Conservation (phyloP, 2,113 vertebrate genomes). For the Laticauda colubrina region DNA sequence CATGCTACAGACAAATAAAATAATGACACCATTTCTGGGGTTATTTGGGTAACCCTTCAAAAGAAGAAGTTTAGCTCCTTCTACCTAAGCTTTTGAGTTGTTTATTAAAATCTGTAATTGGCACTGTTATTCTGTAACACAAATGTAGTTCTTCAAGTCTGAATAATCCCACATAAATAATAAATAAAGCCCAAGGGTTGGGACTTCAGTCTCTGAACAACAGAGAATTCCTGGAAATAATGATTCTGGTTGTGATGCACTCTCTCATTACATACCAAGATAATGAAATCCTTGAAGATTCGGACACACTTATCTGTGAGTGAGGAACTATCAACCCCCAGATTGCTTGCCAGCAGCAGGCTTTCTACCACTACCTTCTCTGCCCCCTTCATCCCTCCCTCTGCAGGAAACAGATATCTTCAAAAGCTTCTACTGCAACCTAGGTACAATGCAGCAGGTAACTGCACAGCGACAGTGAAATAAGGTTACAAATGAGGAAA, state of each 20-base stretch:
- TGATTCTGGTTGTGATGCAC: background rate
- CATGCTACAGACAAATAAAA: slow-evolving; percentile 13
- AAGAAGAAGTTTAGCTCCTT: background rate
- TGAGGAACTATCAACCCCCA: background rate
- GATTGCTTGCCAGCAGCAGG: background rate
- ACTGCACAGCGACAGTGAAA: background rate
- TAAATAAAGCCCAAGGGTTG: background rate
- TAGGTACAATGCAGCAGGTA: background rate
- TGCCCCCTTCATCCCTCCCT: background rate
- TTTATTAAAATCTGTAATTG: slow-evolving; percentile 19
- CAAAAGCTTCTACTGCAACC: background rate
- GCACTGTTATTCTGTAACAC: background rate
- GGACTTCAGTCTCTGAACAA: background rate
- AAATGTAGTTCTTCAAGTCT: background rate
- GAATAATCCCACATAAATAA: background rate
- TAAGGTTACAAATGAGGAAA: background rate
- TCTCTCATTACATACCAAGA: background rate
- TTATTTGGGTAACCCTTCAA: slow-evolving; percentile 3
- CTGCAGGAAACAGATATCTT: background rate
- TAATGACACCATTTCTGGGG: background rate
- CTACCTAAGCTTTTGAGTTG: background rate
- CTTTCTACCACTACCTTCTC: background rate
- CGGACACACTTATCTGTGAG: background rate
- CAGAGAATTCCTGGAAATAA: background rate
- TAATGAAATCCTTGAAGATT: background rate